Evolutionary conservation across 1,140 invertebrate genomes (phyloP), one percentile per base, ranked within the genome.

Genomic region (Eciton burchellii): DNA sequence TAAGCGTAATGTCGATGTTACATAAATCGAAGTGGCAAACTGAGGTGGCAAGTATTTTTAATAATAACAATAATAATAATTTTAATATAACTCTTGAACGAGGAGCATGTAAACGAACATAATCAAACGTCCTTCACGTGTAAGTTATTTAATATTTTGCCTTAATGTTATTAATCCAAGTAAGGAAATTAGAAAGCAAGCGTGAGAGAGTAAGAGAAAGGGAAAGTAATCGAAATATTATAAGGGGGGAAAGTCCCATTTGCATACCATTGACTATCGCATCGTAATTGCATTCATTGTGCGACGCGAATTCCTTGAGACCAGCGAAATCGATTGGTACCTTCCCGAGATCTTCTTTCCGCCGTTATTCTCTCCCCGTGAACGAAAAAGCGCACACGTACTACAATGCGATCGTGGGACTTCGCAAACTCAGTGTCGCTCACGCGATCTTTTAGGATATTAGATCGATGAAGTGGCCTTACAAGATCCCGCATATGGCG

Each of bases 141-240:
- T 79, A 79, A 79, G 74, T 79, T 79, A 79, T 79, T n/a, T 62
- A 70, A 79, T 79, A 79, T 66, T 79, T 79, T 79, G 74, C 74
- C 74, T 79, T 79, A 79, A 79, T 79, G 70, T 79, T 79, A 35
- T 68, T 79, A 68, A 79, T 79, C 63, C 63, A 49, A 56, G 12
- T 45, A 24, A 79, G 21, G 43, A 79, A 49, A 77, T 54, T 43
- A 56, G 21, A 47, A 35, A 68, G 74, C 16, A 21, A 62, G 62
- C 65, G 41, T 70, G 16, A 84, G 21, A 76, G 45, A 49, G 29
- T 71, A 56, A 19, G 24, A 24, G 21, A 49, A 29, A 63, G 19
- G 76, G 14, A 19, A 29, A 68, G 26, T 68, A 57, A 21, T 43
- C 35, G 74, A 79, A 52, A 68, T 68, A 35, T 43, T 54, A 26